Base-by-base conservation (phyloP, 2,797 vertebrate species). In the Pantherophis alleghaniensis region DNA sequence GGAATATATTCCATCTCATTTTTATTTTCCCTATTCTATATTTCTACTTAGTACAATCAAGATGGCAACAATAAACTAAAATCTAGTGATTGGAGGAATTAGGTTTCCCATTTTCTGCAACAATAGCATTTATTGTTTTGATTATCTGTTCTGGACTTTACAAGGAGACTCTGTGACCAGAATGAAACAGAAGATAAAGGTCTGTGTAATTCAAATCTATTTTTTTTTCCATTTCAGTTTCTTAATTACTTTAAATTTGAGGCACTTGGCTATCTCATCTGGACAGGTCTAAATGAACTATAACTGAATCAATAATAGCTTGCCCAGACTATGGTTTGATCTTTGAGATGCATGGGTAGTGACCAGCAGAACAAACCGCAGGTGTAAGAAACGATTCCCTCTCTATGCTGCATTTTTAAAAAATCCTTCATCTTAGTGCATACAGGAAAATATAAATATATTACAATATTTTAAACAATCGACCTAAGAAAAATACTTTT, bases 161-260 rank as follows among this genome's bases (percentile, higher is more conserved):
- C 61, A 87, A 90, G 83, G 61, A 37, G 56, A 91, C 89, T 59
- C 16, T 93, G 57, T 92, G 89, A 37, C 83, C 83, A 87, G 61
- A 91, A 91, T 91, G 86, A 63, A 91, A 93, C 56, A 93, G 51
- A 86, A 93, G 89, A 90, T 90, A 93, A 92, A 90, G 57, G 51
- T 32, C 60, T 16, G 10, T 74, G 42, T 66, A 91, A 91, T 69
- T 91, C 89, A 91, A 91, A 91, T 93, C 83, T 93, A 61, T 87
- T 74, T 87, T 87, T 93, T 53, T 91, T 79, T 42, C 55, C 86
- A 79, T 91, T 53, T 91, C 86, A 88, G 86, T 79, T 66, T 93
- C 91, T 88, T 88, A 59, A 79, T 74, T 90, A 91, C 42, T 91
- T 90, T 55, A 87, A 88, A 93, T 93, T 91, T 91, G 86, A 91